Evolutionary conservation across 92 coral and sea anemone genomes (phyloP).

Genomic region (Phenganax subtilis): DNA sequence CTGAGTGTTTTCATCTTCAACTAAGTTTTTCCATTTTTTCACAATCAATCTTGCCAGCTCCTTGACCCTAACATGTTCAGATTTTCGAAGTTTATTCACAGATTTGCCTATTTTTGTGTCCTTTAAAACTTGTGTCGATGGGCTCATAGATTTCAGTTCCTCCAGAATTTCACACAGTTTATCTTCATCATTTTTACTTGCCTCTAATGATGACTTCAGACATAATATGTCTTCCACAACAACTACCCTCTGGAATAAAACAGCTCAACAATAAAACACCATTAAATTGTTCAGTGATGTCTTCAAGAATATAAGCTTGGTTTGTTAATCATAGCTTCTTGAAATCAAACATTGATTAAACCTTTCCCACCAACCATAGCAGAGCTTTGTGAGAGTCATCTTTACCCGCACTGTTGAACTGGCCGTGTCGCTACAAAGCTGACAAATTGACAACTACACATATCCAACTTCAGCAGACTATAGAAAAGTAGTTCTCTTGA

Average conservation of each 20-base stretch:
- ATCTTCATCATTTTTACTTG: constrained; percentile 37
- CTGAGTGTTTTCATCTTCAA: constrained; percentile 47
- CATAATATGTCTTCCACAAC: constrained; percentile 65
- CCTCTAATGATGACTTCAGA: constrained; percentile 60
- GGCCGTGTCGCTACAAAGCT: too few species aligned
- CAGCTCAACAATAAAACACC: too few species aligned
- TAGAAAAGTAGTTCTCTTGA: too few species aligned
- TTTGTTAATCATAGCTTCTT: too few species aligned
- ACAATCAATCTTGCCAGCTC: constrained; percentile 59
- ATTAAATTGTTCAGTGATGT: too few species aligned
- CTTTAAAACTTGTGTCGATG: constrained; percentile 58
- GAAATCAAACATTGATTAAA: too few species aligned
- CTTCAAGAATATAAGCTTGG: too few species aligned
- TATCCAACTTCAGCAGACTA: too few species aligned
- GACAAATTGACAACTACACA: too few species aligned
- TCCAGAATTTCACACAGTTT: constrained; percentile 46
- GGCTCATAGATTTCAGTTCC: constrained; percentile 54
- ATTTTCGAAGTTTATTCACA: constrained; percentile 58
- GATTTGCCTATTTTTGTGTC: constrained; percentile 69
- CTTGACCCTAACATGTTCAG: constrained; percentile 45
- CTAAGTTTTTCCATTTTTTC: constrained; percentile 63
- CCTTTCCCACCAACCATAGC: too few species aligned
- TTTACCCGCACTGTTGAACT: too few species aligned
- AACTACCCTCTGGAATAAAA: constrained; percentile 57
- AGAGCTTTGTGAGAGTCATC: too few species aligned